phyloP scores from a whole-genome alignment of 2,888 invertebrate species.

The Opisthograptis luteolata region DNA sequence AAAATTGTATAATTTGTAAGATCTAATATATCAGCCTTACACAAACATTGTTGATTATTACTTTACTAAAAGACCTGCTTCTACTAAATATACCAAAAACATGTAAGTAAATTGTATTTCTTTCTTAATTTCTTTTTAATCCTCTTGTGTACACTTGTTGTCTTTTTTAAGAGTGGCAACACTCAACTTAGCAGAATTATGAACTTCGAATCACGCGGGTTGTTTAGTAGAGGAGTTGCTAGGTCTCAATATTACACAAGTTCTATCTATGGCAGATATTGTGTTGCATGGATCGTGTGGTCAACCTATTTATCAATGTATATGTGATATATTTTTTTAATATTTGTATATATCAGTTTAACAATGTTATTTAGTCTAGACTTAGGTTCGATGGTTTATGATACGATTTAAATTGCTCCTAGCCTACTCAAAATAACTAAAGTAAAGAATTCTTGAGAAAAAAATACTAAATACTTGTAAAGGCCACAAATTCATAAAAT shows the following conservation, averaged over 20 bases:
- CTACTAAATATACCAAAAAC: background rate
- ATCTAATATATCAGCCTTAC: background rate
- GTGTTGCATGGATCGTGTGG: background rate
- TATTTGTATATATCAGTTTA: constrained; percentile 19
- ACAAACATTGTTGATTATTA: too few relatives aligned
- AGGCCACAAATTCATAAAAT: too few relatives aligned
- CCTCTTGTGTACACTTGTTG: constrained; percentile 2
- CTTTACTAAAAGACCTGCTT: background rate
- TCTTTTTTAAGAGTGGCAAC: background rate
- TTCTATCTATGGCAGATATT: too few relatives aligned
- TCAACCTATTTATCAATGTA: constrained; percentile 1
- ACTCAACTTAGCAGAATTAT: too few relatives aligned
- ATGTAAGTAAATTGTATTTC: background rate
- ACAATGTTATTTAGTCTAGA: constrained; percentile 14
- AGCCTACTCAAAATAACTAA: too few relatives aligned
- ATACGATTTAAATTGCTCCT: background rate
- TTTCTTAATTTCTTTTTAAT: background rate
- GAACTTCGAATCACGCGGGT: too few relatives aligned
- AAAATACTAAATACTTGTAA: too few relatives aligned
- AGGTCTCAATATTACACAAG: too few relatives aligned
- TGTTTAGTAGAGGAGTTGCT: too few relatives aligned
- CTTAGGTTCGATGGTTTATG: constrained; percentile 12
- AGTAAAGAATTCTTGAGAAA: too few relatives aligned
- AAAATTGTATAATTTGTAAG: constrained; percentile 19
- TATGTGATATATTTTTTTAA: constrained; percentile 24